phyloP scores from a whole-genome alignment of 2,797 vertebrate species.

The Hapalemur alaotrensis region DNA sequence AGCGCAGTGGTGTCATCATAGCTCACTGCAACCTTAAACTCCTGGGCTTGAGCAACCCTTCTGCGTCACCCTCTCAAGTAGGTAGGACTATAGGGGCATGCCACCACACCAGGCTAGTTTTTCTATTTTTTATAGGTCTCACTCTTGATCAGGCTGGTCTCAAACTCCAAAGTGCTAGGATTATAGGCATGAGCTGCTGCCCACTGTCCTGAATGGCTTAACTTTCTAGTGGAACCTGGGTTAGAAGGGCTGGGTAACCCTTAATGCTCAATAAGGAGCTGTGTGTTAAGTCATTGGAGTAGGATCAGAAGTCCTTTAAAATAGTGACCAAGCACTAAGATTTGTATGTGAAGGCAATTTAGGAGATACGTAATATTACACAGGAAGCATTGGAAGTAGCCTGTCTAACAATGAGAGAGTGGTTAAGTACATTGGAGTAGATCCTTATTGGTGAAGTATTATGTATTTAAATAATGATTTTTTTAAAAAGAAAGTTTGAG shows the following conservation, averaged over 20 bases:
- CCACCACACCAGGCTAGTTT: too few species aligned
- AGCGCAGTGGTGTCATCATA: too few species aligned
- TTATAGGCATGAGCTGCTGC: too few species aligned
- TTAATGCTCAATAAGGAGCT: neutral
- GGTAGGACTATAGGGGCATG: too few species aligned
- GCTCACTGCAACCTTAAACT: too few species aligned
- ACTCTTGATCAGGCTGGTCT: too few species aligned
- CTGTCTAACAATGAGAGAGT: neutral
- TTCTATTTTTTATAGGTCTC: too few species aligned
- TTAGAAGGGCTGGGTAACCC: neutral
- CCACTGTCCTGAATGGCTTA: neutral
- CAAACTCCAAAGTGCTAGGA: too few species aligned
- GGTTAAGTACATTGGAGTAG: neutral
- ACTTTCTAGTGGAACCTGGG: neutral
- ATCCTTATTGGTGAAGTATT: neutral
- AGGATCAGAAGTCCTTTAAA: neutral
- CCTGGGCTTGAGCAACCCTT: too few species aligned
- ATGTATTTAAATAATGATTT: neutral
- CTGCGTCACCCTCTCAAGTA: too few species aligned
- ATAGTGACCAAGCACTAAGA: neutral
- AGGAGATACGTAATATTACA: neutral
- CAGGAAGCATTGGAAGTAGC: neutral
- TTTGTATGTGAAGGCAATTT: neutral
- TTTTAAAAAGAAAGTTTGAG: neutral
- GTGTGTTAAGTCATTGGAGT: neutral